Percentiles rank a stretch among this genome's conserved stretches.
phyloP scores from a whole-genome alignment of 2,888 invertebrate species.

The Plebejus melissa region DNA sequence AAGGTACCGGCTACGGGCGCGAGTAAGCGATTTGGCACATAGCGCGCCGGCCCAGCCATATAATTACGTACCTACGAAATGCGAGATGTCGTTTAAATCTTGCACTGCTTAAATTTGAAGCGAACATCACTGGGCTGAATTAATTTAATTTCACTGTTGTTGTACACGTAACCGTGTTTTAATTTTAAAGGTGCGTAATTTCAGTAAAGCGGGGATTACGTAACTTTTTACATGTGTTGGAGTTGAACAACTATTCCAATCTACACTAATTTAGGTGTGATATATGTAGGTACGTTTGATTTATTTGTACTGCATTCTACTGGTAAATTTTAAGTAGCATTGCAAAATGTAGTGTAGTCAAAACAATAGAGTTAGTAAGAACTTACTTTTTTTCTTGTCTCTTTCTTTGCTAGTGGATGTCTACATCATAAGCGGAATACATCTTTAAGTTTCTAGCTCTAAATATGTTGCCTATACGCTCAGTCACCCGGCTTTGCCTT shows the following conservation, averaged over 20 bases:
- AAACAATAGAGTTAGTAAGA: no score
- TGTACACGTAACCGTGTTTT: constrained; percentile 36
- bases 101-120: constrained; percentile 72
- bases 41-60: constrained; percentile 51
- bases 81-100: constrained; percentile 74
- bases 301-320: not conserved
- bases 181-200: constrained; percentile 33
- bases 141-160: constrained; percentile 64
- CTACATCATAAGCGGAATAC: no score
- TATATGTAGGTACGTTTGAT: constrained; percentile 1
- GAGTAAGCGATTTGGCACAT: constrained; percentile 37
- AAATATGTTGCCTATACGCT: not conserved
- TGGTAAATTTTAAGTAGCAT: not conserved
- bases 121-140: constrained; percentile 61
- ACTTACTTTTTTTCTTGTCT: no score
- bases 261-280: constrained; percentile 16
- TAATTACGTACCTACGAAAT: constrained; percentile 65
- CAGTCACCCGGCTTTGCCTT: not conserved
- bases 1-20: constrained; percentile 54
- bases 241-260: constrained; percentile 19
- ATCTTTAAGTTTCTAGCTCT: not conserved
- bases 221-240: constrained; percentile 23
- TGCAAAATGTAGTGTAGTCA: no score
- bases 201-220: constrained; percentile 17
- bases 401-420: no score